phyloP scores from a whole-genome alignment of 2,113 vertebrate genomes.

The Paralichthys olivaceus region DNA sequence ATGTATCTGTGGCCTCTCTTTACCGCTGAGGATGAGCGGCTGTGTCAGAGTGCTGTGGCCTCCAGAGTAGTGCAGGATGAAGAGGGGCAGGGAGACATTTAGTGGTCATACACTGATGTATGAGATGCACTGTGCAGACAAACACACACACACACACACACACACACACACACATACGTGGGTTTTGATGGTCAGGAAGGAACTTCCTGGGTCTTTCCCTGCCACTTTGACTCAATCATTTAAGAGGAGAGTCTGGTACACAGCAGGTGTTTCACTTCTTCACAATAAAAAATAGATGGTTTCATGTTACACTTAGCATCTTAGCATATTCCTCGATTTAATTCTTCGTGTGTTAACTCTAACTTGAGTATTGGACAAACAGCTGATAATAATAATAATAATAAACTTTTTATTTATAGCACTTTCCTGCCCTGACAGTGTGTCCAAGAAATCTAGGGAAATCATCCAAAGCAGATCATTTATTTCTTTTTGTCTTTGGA shows the following conservation, averaged over 20 bases:
- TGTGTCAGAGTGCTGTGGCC: conserved; percentile 9
- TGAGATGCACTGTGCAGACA: conserved; percentile 14
- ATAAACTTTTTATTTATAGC: no score
- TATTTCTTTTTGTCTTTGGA: no score
- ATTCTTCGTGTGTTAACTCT: not conserved
- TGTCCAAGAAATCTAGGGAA: no score
- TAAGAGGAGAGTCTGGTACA: conserved; percentile 39
- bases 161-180: conserved; percentile 6
- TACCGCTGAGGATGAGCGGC: conserved; percentile 16
- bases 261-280: conserved; percentile 57
- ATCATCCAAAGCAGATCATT: no score
- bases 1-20: conserved; percentile 56
- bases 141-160: conserved; percentile 5
- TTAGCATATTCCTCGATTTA: no score
- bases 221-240: conserved; percentile 75
- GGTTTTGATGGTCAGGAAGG: conserved; percentile 47
- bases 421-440: no score
- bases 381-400: not conserved
- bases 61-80: conserved; percentile 20
- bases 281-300: conserved; percentile 60
- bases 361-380: not conserved
- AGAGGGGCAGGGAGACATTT: conserved; percentile 14
- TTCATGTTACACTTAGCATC: conserved; percentile 32
- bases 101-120: conserved; percentile 15
- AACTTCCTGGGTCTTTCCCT: conserved; percentile 48